A percentile compares a stretch with the other conserved stretches of the same genome.
Evolutionary conservation across 2,888 invertebrate species (phyloP).

Genomic region (Girardia tigrina): DNA sequence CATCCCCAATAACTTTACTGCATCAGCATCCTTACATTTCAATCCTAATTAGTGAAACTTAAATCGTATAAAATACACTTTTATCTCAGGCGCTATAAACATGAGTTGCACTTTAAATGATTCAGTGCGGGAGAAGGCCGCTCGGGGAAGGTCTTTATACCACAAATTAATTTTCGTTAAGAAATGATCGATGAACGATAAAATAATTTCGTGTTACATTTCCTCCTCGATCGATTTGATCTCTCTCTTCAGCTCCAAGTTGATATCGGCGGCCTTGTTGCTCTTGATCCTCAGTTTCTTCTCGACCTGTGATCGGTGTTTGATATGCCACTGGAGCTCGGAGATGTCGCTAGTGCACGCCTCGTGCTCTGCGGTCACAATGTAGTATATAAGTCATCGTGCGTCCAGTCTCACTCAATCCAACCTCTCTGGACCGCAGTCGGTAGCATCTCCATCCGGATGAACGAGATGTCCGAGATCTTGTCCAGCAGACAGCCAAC

Average conservation of each 20-base stretch:
- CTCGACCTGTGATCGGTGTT: slow-evolving; percentile 42
- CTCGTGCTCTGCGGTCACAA: slow-evolving; percentile 41
- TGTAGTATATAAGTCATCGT: background rate
- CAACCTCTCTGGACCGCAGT: background rate
- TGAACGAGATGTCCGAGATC: background rate
- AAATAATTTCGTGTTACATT: slow-evolving; percentile 38
- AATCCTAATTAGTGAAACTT: no score
- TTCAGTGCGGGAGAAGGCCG: no score
- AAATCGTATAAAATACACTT: no score
- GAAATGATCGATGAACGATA: no score
- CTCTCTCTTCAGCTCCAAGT: slow-evolving; percentile 44
- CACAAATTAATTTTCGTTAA: no score
- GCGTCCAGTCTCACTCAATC: background rate
- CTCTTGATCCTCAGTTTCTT: slow-evolving; percentile 41
- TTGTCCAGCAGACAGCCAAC: background rate
- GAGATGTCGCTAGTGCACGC: slow-evolving; percentile 46
- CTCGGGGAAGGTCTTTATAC: no score
- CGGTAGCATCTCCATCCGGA: slow-evolving; percentile 1
- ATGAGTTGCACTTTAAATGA: no score
- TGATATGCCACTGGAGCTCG: slow-evolving; percentile 48
- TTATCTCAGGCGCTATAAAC: no score
- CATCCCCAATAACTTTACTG: no score
- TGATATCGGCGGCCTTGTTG: slow-evolving; percentile 43
- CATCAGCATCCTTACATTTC: no score
- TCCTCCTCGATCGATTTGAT: slow-evolving; percentile 46